Base-by-base conservation (phyloP, 2,888 invertebrate genomes). In the Mesorhabditis belari region DNA sequence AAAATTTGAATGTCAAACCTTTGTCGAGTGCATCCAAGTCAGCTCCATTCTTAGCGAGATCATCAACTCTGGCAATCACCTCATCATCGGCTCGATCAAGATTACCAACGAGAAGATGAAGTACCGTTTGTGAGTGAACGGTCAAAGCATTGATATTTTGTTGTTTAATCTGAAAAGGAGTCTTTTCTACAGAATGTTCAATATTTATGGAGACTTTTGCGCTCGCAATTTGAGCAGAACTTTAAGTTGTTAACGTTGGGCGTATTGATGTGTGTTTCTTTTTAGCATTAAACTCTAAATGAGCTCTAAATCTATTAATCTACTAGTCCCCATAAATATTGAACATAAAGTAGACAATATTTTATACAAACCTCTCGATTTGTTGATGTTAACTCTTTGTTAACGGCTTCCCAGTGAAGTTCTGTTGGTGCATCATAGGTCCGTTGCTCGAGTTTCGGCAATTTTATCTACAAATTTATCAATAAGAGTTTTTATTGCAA, bases 21-120 rank as follows among this genome's bases (percentile, higher is more conserved):
- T 60, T 50, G 29, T 69, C 68, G 49, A 58, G 58, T 19, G 58
- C 59, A 57, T 69, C 60, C 26, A 69, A 53, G 44, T 62, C 54
- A 12, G 68, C 66, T 19, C 68, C 68, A 28, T 60, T 59, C 5
- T 26, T 60, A 58, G 60, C 59, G 53, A 69, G 58, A 24, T 55
- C 44, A 4, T 68, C 53, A n/a, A 64, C 60, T 51, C 64, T 64
- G 5, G 9, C 25, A 50, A 66, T 49, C 27, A 58, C 17, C 2
- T 26, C 24, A 3, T 57, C 58, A 4, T 17, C 57, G n/a, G 12
- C 26, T 55, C 28, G 49, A 49, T 4, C 35, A n/a, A 21, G 28
- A 60, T 28, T 29, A 6, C n/a, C 28, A 26, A 35, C 27, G 12
- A 54, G 55, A 19, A 60, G 35, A 21, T 44, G 44, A 35, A 35